Evolutionary conservation across 2,113 vertebrate genomes (phyloP).

Genomic region (Otocyon megalotis): DNA sequence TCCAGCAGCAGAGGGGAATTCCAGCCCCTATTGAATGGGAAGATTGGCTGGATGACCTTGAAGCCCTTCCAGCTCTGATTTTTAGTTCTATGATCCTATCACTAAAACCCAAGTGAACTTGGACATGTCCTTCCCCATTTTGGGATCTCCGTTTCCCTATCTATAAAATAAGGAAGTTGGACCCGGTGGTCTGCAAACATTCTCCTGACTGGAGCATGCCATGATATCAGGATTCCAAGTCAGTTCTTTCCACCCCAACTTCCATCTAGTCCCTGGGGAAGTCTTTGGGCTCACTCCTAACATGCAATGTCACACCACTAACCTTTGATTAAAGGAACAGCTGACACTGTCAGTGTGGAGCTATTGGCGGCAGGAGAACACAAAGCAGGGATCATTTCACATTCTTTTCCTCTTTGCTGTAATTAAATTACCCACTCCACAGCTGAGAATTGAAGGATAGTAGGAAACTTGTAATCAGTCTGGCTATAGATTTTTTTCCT

Average conservation of each 20-base stretch:
- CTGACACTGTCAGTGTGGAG: background rate
- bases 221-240: background rate
- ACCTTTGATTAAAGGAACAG: background rate
- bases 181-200: background rate
- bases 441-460: background rate
- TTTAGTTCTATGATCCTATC: background rate
- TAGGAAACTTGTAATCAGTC: background rate
- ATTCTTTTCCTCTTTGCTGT: conserved; percentile 10
- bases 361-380: background rate
- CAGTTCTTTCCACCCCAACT: background rate
- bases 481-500: background rate
- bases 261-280: background rate
- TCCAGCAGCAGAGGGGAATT: background rate
- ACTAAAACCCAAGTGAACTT: background rate
- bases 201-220: background rate
- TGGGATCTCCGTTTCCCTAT: background rate
- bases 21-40: background rate
- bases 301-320: too few species aligned
- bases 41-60: background rate
- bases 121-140: background rate
- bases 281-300: background rate
- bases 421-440: background rate
- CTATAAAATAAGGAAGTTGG: background rate
- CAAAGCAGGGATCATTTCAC: background rate
- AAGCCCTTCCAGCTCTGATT: background rate